Conservation (phyloP, 2,797 vertebrate genomes). For the Crenichthys baileyi region DNA sequence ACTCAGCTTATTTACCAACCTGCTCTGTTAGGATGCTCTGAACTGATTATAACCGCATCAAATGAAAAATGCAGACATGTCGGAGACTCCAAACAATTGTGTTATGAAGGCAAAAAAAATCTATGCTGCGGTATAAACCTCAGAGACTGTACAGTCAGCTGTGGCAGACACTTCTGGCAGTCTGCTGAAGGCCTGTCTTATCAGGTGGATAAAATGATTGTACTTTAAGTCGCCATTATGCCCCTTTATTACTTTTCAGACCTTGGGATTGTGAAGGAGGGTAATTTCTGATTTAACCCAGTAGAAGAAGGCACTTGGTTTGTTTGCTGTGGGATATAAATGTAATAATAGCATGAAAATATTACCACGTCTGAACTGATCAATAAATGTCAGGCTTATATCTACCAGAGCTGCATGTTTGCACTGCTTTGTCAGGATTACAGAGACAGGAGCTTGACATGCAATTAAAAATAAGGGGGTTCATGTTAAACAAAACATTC, state of each 20-base stretch:
- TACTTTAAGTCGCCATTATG: constrained; percentile 46
- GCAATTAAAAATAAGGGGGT: background rate
- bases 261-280: constrained; percentile 29
- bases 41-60: constrained; percentile 24
- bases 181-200: constrained; percentile 27
- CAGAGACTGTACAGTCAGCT: background rate
- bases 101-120: background rate
- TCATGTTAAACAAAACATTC: constrained; percentile 1
- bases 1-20: constrained; percentile 26
- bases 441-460: background rate
- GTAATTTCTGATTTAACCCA: constrained; percentile 38
- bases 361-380: constrained; percentile 39
- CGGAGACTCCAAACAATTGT: background rate
- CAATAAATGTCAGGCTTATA: constrained; percentile 51
- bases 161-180: constrained; percentile 3
- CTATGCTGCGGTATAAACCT: background rate
- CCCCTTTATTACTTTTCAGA: constrained; percentile 63
- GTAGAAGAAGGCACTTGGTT: constrained; percentile 26
- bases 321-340: constrained; percentile 60
- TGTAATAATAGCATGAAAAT: constrained; percentile 62
- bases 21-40: constrained; percentile 16
- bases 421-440: constrained; percentile 17
- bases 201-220: constrained; percentile 36
- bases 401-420: constrained; percentile 42
- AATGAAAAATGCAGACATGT: constrained; percentile 18